Evolutionary conservation across 2,888 invertebrate genomes (phyloP).

Genomic region (Nysson spinosus): DNA sequence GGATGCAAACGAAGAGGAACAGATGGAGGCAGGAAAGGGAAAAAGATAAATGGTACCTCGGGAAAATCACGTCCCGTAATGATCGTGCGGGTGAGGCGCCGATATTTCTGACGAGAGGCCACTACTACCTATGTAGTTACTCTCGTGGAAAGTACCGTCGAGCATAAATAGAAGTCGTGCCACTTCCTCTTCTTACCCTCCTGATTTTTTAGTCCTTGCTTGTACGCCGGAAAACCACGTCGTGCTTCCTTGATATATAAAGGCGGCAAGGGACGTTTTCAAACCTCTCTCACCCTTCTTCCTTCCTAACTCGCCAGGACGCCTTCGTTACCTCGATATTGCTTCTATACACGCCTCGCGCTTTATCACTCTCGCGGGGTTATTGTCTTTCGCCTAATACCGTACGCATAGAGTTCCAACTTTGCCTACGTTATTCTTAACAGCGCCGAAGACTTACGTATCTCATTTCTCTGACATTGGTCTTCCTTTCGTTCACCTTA

Average conservation of each 20-base stretch:
- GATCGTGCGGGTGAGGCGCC: constrained; percentile 32
- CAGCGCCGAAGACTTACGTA: too few relatives aligned
- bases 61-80: too few relatives aligned
- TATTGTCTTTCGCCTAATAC: constrained; percentile 67
- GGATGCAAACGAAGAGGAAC: too few relatives aligned
- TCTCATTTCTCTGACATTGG: too few relatives aligned
- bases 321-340: constrained; percentile 59
- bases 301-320: constrained; percentile 27
- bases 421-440: too few relatives aligned
- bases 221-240: constrained; percentile 60
- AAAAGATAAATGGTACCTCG: too few relatives aligned
- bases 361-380: constrained; percentile 71
- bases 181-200: constrained; percentile 35
- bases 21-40: too few relatives aligned
- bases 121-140: constrained; percentile 31
- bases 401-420: constrained; percentile 22
- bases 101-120: constrained; percentile 47
- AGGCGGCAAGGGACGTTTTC: constrained; percentile 46
- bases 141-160: constrained; percentile 40
- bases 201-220: constrained; percentile 46
- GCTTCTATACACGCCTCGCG: constrained; percentile 68
- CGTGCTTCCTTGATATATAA: constrained; percentile 56
- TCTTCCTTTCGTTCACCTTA: too few relatives aligned
- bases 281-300: constrained; percentile 4
- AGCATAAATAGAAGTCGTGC: constrained; percentile 42